Conservation (phyloP, 2,888 invertebrate species). For the Ophion ellenae region DNA sequence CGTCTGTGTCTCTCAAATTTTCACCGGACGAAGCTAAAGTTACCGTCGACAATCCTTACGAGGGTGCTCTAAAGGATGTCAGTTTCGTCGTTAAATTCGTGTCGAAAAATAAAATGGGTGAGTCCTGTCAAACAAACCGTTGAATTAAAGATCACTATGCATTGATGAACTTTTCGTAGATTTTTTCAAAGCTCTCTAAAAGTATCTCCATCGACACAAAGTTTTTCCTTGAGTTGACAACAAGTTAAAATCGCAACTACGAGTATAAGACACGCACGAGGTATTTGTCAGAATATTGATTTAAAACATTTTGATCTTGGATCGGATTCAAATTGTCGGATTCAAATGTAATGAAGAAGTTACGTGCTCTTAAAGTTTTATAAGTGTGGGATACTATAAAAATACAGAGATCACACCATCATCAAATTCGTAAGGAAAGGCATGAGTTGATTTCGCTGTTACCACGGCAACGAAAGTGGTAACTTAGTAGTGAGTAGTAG, state of each 20-base stretch:
- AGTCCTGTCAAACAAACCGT: conserved; percentile 16
- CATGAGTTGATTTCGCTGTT: too few relatives aligned
- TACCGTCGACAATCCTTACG: conserved; percentile 86
- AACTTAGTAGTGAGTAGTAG: too few relatives aligned
- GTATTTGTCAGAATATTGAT: too few relatives aligned
- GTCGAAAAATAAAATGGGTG: conserved; percentile 87
- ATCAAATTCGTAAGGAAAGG: too few relatives aligned
- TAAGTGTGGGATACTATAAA: too few relatives aligned
- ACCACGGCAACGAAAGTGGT: too few relatives aligned
- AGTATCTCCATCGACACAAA: background rate
- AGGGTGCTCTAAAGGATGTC: conserved; percentile 87
- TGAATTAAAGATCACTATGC: background rate
- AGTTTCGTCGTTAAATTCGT: conserved; percentile 88
- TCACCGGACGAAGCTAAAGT: conserved; percentile 88
- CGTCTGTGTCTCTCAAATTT: conserved; percentile 91
- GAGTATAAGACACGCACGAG: background rate
- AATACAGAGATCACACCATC: too few relatives aligned
- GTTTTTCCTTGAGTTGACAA: background rate
- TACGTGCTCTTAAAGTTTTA: too few relatives aligned
- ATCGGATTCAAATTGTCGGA: too few relatives aligned
- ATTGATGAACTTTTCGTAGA: background rate
- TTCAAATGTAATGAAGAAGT: too few relatives aligned
- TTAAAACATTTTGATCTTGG: too few relatives aligned
- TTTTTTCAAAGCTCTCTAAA: background rate
- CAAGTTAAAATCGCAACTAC: background rate